Evolutionary conservation across 2,113 vertebrate species (phyloP).

Genomic region (Natator depressus): DNA sequence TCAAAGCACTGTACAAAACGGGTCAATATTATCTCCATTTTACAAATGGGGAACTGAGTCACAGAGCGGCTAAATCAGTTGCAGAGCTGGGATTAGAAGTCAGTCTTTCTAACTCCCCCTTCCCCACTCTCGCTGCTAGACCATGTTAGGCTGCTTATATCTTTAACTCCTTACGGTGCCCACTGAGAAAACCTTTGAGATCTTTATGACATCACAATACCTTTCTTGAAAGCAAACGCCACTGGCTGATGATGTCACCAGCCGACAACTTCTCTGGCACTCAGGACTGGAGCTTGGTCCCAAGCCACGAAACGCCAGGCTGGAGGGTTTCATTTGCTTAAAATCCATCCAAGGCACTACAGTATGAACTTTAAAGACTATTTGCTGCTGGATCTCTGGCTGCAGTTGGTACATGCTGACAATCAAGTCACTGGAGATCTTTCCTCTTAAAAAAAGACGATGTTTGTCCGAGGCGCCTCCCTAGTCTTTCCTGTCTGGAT

Average conservation of each 20-base stretch:
- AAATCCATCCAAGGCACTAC: neutral
- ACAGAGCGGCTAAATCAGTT: neutral
- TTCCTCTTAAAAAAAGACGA: constrained; percentile 29
- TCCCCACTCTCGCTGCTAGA: neutral
- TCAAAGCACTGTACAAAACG: neutral
- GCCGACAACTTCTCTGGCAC: neutral
- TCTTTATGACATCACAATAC: constrained; percentile 55
- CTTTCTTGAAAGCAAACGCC: neutral
- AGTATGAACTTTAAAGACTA: neutral
- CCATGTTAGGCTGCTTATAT: neutral
- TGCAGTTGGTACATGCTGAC: neutral
- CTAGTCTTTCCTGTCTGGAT: constrained; percentile 33
- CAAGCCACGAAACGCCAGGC: neutral
- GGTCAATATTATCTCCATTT: neutral
- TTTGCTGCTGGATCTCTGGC: neutral
- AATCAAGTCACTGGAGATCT: neutral
- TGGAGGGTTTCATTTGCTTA: neutral
- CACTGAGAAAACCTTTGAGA: neutral
- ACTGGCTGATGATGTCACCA: neutral
- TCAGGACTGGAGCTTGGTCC: neutral
- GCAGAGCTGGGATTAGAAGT: neutral
- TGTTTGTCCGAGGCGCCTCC: constrained; percentile 6
- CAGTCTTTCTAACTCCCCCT: neutral
- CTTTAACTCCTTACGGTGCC: neutral
- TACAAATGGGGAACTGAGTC: neutral